These are phyloP conservation scores for Vultur gryphus DNA, from an alignment of 2,797 vertebrate genomes.

Conservation along the genomic window DNA sequence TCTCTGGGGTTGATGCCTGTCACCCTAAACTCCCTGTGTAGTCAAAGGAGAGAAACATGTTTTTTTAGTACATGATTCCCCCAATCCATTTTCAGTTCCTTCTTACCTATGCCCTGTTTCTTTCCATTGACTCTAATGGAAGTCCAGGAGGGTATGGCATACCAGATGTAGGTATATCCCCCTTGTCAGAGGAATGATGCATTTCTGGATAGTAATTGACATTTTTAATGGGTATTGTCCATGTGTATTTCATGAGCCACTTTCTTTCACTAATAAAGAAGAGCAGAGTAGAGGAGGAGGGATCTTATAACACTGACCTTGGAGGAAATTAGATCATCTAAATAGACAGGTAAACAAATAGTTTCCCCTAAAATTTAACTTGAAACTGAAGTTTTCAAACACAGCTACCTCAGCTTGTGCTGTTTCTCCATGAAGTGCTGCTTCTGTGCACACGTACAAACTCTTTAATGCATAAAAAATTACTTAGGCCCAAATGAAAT, in stretches of 20 bases:
- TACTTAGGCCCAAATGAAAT: not conserved
- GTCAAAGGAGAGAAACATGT: not conserved
- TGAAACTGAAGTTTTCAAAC: not conserved
- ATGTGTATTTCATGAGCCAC: not conserved
- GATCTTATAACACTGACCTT: not conserved
- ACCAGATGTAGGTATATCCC: not conserved
- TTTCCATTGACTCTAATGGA: not conserved
- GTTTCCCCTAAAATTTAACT: not conserved
- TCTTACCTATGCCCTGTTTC: not conserved
- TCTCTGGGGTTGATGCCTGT: no score
- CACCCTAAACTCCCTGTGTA: not conserved
- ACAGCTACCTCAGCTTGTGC: not conserved
- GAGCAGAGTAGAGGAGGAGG: fast-evolving
- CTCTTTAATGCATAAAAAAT: not conserved
- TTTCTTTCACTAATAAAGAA: not conserved
- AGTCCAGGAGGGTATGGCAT: not conserved
- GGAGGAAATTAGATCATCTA: not conserved
- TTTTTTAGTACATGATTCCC: not conserved
- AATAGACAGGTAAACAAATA: not conserved
- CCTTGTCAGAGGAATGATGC: not conserved
- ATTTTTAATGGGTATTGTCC: not conserved
- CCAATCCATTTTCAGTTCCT: not conserved
- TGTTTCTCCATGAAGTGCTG: not conserved
- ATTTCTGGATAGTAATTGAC: not conserved
- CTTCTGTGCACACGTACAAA: not conserved